Base-by-base conservation (phyloP, 2,888 invertebrate genomes). In the Notodonta dromedarius region DNA sequence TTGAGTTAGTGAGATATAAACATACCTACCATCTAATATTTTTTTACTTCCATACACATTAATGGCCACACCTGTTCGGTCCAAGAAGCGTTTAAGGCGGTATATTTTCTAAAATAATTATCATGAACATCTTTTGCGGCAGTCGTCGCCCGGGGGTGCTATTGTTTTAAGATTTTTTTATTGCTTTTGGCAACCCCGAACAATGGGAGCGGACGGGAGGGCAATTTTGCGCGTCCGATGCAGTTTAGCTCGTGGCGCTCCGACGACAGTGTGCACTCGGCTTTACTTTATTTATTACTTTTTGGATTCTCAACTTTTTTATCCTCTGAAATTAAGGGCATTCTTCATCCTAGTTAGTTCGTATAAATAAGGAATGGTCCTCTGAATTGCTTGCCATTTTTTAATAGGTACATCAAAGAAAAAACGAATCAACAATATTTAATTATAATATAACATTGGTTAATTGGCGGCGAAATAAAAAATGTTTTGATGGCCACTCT, bases 91-190 rank as follows among this genome's bases (percentile, higher is more conserved):
- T 87, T 89, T 84, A 84, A 87, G 88, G 89, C 89, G 90, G 87
- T 66, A 76, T 82, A 85, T 85, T 87, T 86, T 86, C 86, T 86
- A 87, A 88, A 89, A 91, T 92, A 92, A 93, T 93, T 92, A 92
- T 90, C 86, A 80, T 87, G 88, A 86, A 88, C 85, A 90, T 90
- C 88, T 88, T 88, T 87, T 79, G 88, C 86, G 80, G 90, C 88
- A 85, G 86, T 86, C 81, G 73, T 70, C 79, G 91, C 93, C 91
- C 75, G 84, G 77, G 93, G 93, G 90, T 87, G 88, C 91, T 90
- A 93, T 93, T 93, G 93, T 93, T 87, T 93, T 93, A 89, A 90
- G 79, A 80, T 75, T 92, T 75, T 91, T 93, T 93, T 93, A 89
- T 91, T 90, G 86, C 88, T 89, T 88, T 85, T 88, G 84, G 88